These are phyloP conservation scores for Electrophaes corylata DNA, from an alignment of 2,888 invertebrate species.

Conservation along the genomic window DNA sequence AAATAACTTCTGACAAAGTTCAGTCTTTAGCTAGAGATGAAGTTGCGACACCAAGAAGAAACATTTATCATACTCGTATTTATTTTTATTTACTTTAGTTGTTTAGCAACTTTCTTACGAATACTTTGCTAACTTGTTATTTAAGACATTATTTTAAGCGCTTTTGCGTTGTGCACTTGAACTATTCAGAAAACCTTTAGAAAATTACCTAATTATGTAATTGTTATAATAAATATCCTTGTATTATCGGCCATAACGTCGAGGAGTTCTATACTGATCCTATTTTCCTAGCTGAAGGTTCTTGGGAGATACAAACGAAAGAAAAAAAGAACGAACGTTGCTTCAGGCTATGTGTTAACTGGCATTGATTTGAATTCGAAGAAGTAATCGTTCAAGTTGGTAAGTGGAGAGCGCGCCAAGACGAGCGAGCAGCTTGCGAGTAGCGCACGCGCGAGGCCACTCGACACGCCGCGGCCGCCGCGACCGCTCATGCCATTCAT, in stretches of 20 bases:
- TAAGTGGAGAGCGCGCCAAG: constrained; percentile 46
- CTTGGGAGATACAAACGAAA: constrained; percentile 2
- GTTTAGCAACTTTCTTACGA: constrained; percentile 10
- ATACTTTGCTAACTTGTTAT: background rate
- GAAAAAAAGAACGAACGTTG: background rate
- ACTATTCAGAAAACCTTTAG: too few relatives aligned
- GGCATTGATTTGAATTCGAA: constrained; percentile 40
- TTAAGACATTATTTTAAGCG: background rate
- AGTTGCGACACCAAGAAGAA: constrained; percentile 16
- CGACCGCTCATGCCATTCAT: constrained; percentile 63
- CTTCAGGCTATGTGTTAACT: constrained; percentile 24
- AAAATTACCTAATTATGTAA: too few relatives aligned
- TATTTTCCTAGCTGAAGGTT: background rate
- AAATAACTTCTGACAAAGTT: constrained; percentile 13
- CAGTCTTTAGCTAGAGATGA: constrained; percentile 9
- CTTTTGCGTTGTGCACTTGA: too few relatives aligned
- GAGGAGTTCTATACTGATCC: too few relatives aligned
- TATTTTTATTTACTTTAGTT: constrained; percentile 11
- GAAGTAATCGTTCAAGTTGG: constrained; percentile 41
- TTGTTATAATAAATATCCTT: too few relatives aligned
- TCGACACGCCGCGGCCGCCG: constrained; percentile 64
- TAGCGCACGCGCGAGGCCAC: constrained; percentile 81
- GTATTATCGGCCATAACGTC: too few relatives aligned
- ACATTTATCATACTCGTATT: constrained; percentile 26
- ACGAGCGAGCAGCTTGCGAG: constrained; percentile 46